Conservation (phyloP, 2,888 invertebrate species). For the Operophtera brumata region DNA sequence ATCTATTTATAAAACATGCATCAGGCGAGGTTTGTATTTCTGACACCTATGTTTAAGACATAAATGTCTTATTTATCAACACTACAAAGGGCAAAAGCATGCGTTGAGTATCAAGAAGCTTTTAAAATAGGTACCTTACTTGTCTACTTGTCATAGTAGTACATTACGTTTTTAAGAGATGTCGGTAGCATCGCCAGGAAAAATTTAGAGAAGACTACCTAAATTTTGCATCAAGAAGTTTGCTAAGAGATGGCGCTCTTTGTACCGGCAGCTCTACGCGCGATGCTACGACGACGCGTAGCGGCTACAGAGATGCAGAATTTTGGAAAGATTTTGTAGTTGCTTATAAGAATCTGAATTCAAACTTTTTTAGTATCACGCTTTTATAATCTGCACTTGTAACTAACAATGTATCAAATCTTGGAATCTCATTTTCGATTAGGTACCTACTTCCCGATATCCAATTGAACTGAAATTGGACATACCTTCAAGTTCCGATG, state of each 20-base stretch:
- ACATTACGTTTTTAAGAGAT: slow-evolving; percentile 28
- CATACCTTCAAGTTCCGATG: no score
- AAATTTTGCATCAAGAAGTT: background rate
- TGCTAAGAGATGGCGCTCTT: slow-evolving; percentile 47
- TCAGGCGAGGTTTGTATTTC: background rate
- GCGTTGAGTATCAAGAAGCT: background rate
- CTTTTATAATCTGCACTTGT: no score
- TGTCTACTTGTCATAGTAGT: slow-evolving; percentile 15
- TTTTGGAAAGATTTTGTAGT: no score
- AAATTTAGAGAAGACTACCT: slow-evolving; percentile 1
- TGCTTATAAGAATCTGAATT: no score
- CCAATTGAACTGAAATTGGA: no score
- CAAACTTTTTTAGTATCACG: no score
- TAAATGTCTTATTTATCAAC: background rate
- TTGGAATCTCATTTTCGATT: no score
- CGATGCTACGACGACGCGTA: background rate
- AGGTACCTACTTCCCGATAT: no score
- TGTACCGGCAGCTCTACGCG: background rate
- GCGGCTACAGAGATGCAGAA: background rate
- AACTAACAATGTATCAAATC: no score
- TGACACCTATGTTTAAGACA: slow-evolving; percentile 19
- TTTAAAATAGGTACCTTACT: background rate
- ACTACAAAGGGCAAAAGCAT: background rate
- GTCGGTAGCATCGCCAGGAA: slow-evolving; percentile 29
- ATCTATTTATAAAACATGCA: no score